A percentile compares a stretch with the other conserved stretches of the same genome.
Evolutionary conservation across 92 coral and sea anemone species (phyloP).

Genomic region (Nematostella vectensis): DNA sequence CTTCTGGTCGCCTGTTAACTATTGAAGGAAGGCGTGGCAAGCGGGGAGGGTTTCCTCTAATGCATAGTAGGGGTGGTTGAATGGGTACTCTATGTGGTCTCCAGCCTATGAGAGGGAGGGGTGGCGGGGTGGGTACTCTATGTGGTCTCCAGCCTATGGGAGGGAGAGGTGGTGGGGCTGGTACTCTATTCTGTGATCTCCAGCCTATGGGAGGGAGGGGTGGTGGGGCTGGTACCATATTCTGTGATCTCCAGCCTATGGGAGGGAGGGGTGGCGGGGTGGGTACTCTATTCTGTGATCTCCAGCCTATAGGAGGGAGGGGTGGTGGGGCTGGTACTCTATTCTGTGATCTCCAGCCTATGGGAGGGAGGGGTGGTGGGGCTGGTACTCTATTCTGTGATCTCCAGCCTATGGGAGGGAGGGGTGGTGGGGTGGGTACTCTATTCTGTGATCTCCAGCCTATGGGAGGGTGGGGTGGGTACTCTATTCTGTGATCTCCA

Average conservation of each 20-base stretch:
- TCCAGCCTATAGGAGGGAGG: not conserved
- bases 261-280: slow-evolving; percentile 12
- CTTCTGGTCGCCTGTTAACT: not conserved
- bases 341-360: not conserved
- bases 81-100: not conserved
- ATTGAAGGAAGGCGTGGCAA: slow-evolving; percentile 4
- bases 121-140: not conserved
- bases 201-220: slow-evolving; percentile 4
- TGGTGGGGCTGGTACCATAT: not conserved
- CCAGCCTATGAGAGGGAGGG: not conserved
- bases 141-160: slow-evolving; percentile 2
- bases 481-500: too few relatives aligned
- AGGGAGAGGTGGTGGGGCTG: slow-evolving; percentile 10
- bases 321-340: slow-evolving; percentile 1
- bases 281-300: not conserved
- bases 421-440: slow-evolving; percentile 13
- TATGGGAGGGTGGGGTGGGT: too few relatives aligned
- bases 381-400: not conserved
- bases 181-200: not conserved
- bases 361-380: slow-evolving; percentile 13
- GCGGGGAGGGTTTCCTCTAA: too few relatives aligned
- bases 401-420: too few relatives aligned
- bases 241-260: not conserved
- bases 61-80: slow-evolving; percentile 8
- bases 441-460: not conserved